phyloP scores from a whole-genome alignment of 2,113 vertebrate species.

The Gallinago media region DNA sequence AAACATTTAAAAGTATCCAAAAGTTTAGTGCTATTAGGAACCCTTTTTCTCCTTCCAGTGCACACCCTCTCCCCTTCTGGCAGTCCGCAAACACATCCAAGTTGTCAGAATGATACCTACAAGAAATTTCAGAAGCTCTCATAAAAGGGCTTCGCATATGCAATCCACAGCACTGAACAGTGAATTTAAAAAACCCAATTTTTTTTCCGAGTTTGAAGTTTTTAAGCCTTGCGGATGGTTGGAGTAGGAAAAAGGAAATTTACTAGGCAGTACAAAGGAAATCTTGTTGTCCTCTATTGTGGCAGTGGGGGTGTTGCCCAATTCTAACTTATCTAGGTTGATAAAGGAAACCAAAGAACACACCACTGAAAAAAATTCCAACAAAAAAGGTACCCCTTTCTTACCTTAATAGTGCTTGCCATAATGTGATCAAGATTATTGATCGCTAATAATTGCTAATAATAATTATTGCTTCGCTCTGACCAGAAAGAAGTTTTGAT shows the following conservation, averaged over 20 bases:
- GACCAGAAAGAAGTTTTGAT: conserved; percentile 88
- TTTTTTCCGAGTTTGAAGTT: conserved; percentile 87
- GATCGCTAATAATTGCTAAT: conserved; percentile 86
- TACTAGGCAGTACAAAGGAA: conserved; percentile 90
- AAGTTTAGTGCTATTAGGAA: conserved; percentile 4
- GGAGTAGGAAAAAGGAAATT: conserved; percentile 94
- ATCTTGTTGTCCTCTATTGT: conserved; percentile 90
- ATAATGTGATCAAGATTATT: conserved; percentile 85
- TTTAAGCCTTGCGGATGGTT: conserved; percentile 87
- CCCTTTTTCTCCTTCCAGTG: conserved; percentile 27
- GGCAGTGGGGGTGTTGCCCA: conserved; percentile 89
- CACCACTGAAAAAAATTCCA: conserved; percentile 24
- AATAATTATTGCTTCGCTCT: conserved; percentile 87
- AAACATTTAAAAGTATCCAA: conserved; percentile 38
- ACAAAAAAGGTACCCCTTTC: conserved; percentile 67
- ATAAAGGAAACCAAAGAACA: conserved; percentile 78
- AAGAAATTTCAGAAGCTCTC: conserved; percentile 69
- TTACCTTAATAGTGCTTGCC: conserved; percentile 95
- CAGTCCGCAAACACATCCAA: conserved; percentile 43
- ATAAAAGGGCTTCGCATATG: conserved; percentile 64
- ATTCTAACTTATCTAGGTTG: conserved; percentile 83
- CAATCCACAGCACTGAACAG: conserved; percentile 72
- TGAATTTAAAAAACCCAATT: conserved; percentile 82
- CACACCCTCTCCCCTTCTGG: conserved; percentile 57
- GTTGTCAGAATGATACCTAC: conserved; percentile 29